Conservation (phyloP, 2,113 vertebrate species). For the Spea multiplicata region DNA sequence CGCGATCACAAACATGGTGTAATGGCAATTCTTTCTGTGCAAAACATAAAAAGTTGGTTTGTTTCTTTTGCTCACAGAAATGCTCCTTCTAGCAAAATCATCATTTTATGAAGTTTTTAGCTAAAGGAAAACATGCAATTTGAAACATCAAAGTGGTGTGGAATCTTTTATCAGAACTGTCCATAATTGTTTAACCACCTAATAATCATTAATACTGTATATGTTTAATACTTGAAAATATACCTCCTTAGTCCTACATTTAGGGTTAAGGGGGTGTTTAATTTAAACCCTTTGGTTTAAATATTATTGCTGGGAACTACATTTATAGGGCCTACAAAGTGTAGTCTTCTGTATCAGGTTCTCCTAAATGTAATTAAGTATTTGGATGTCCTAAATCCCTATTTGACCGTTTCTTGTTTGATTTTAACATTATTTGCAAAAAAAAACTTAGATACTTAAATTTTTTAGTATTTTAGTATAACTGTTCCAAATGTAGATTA, state of each 20-base stretch:
- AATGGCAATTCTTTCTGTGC: slow-evolving; percentile 64
- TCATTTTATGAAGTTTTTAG: slow-evolving; percentile 63
- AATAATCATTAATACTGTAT: slow-evolving; percentile 68
- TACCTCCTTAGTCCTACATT: slow-evolving; percentile 69
- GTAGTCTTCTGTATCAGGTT: slow-evolving; percentile 68
- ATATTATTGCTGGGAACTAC: slow-evolving; percentile 67
- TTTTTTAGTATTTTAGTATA: slow-evolving; percentile 5
- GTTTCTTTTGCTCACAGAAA: slow-evolving; percentile 58
- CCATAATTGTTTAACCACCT: slow-evolving; percentile 63
- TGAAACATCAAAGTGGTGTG: slow-evolving; percentile 39
- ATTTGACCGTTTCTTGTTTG: slow-evolving; percentile 59
- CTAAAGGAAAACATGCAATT: slow-evolving; percentile 53
- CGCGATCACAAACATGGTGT: slow-evolving; percentile 64
- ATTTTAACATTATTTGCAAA: slow-evolving; percentile 58
- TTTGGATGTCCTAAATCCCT: slow-evolving; percentile 62
- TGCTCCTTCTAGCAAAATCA: slow-evolving; percentile 63
- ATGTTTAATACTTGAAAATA: slow-evolving; percentile 83
- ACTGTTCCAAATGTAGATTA: slow-evolving; percentile 26
- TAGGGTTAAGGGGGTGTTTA: slow-evolving; percentile 63
- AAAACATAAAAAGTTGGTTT: slow-evolving; percentile 56
- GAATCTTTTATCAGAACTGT: slow-evolving; percentile 49
- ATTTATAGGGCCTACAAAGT: slow-evolving; percentile 66
- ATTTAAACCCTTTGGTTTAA: slow-evolving; percentile 74
- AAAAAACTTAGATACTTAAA: neutral
- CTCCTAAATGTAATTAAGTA: slow-evolving; percentile 65